Conservation (phyloP, 2,797 vertebrate species). For the Myiothlypis coronata region DNA sequence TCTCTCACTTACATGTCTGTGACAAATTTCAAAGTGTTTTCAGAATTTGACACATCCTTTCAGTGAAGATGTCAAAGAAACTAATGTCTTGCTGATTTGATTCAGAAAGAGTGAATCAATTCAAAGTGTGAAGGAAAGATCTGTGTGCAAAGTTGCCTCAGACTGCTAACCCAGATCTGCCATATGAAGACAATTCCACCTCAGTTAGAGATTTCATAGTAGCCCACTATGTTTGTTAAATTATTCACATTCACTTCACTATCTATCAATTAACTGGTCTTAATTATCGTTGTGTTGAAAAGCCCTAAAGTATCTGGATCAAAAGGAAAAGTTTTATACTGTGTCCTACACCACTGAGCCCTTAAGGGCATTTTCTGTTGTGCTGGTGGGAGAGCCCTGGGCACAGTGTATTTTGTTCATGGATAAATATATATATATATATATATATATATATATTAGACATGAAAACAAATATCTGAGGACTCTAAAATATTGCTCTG, state of each 20-base stretch:
- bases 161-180: neutral
- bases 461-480: neutral
- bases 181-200: neutral
- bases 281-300: neutral
- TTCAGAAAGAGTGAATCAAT: slow-evolving; percentile 27
- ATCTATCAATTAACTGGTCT: neutral
- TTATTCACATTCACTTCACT: neutral
- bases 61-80: slow-evolving; percentile 6
- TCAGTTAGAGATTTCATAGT: neutral
- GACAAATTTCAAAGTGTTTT: slow-evolving; percentile 30
- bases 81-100: slow-evolving; percentile 41
- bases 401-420: neutral
- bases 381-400: neutral
- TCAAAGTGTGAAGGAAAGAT: neutral
- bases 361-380: neutral
- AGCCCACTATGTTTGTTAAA: neutral
- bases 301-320: neutral
- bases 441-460: too few species aligned
- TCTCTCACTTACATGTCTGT: slow-evolving; percentile 19
- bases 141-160: neutral
- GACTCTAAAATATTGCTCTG: neutral
- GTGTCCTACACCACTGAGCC: neutral
- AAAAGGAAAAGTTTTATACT: neutral
- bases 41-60: slow-evolving; percentile 17
- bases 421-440: neutral